phyloP scores from a whole-genome alignment of 2,888 invertebrate species.

The Dryocosmus kuriphilus region DNA sequence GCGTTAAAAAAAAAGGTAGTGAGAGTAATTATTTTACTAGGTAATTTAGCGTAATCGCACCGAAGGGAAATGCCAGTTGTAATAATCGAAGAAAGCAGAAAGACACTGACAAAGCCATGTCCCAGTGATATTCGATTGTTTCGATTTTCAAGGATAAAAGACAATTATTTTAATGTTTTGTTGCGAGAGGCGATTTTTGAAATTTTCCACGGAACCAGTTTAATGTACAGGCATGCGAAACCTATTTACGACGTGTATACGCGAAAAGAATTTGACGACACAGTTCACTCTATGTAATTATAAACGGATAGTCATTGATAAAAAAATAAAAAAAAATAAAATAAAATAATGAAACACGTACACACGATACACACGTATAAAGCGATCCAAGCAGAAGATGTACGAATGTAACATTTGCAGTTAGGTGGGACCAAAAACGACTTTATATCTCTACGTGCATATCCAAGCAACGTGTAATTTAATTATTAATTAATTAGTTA shows the following conservation, averaged over 20 bases:
- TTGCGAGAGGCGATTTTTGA: slow-evolving; percentile 36
- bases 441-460: slow-evolving; percentile 78
- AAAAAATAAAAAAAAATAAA: slow-evolving; percentile 39
- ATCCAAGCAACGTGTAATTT: slow-evolving; percentile 77
- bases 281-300: slow-evolving; percentile 37
- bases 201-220: slow-evolving; percentile 41
- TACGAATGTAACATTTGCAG: slow-evolving; percentile 77
- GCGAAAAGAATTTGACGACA: slow-evolving; percentile 45
- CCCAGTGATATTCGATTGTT: slow-evolving; percentile 61
- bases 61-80: slow-evolving; percentile 75
- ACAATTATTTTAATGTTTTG: slow-evolving; percentile 26
- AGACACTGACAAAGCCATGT: slow-evolving; percentile 52
- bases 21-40: slow-evolving; percentile 73
- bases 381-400: slow-evolving; percentile 66
- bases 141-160: slow-evolving; percentile 37
- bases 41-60: slow-evolving; percentile 69
- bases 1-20: slow-evolving; percentile 59
- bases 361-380: slow-evolving; percentile 51
- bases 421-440: slow-evolving; percentile 78
- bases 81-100: slow-evolving; percentile 52
- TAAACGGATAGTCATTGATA: slow-evolving; percentile 41
- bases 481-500: slow-evolving; percentile 76
- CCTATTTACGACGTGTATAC: slow-evolving; percentile 53
- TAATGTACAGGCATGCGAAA: slow-evolving; percentile 45
- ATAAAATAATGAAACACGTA: slow-evolving; percentile 49